phyloP scores from a whole-genome alignment of 2,888 invertebrate genomes.

The Teleogryllus oceanicus region DNA sequence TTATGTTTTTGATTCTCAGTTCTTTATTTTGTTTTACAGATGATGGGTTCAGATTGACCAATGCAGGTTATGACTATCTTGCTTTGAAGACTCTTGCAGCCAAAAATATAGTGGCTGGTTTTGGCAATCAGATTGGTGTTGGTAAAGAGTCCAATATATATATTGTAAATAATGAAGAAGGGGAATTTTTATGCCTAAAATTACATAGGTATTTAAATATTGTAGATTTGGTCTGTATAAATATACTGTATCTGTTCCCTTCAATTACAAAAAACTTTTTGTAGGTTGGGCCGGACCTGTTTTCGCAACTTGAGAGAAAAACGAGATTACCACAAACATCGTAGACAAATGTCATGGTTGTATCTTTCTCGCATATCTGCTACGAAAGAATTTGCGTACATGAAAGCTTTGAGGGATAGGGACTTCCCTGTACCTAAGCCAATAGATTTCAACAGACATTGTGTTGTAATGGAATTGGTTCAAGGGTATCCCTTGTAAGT shows the following conservation, averaged over 20 bases:
- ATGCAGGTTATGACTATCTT: slow-evolving; percentile 93
- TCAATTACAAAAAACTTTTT: slow-evolving; percentile 38
- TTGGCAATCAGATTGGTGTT: slow-evolving; percentile 98
- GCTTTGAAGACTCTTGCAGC: slow-evolving; percentile 84
- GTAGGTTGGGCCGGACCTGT: slow-evolving; percentile 87
- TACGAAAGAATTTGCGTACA: slow-evolving; percentile 94
- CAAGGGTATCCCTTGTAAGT: slow-evolving; percentile 76
- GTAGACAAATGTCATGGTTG: slow-evolving; percentile 89
- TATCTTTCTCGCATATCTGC: slow-evolving; percentile 95
- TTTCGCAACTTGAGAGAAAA: slow-evolving; percentile 94
- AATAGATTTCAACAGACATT: slow-evolving; percentile 88
- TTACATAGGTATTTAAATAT: slow-evolving; percentile 64
- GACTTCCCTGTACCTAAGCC: slow-evolving; percentile 95
- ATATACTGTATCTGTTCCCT: neutral
- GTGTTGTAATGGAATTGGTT: slow-evolving; percentile 93
- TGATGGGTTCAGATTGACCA: slow-evolving; percentile 94
- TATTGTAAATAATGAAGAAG: slow-evolving; percentile 76
- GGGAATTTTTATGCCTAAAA: slow-evolving; percentile 81
- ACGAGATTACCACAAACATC: slow-evolving; percentile 91
- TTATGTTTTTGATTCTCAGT: neutral
- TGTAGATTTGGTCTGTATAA: neutral
- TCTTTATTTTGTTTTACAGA: slow-evolving; percentile 54
- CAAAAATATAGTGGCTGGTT: slow-evolving; percentile 72
- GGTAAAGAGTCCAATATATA: slow-evolving; percentile 99
- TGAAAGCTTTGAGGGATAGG: slow-evolving; percentile 87